Evolutionary conservation across 2,113 vertebrate genomes (phyloP), one percentile per base, ranked within the genome.

Genomic region (Tiliqua scincoides): DNA sequence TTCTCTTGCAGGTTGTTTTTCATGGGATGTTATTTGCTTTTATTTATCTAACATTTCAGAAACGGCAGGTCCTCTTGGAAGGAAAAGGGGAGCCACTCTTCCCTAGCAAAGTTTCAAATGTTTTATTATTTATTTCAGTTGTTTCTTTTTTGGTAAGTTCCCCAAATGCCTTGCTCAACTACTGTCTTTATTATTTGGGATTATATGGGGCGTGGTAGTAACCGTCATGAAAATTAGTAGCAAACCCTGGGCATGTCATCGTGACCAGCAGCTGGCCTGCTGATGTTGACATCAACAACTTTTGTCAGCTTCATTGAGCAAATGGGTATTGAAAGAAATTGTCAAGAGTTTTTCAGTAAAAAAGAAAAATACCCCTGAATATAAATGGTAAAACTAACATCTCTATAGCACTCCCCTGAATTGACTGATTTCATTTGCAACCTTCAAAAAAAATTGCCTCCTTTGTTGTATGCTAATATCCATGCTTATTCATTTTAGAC

Each of bases 11-110:
- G 99, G 98, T 97, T 23, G 98, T 99, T 92, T 97, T 99, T 87
- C 96, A 99, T 59, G 99, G 99, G 25, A 99, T 99, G 98, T 76
- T 99, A 18, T 99, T 99, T 91, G 98, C 99, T 93, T 98, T 99
- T 88, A 85, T 98, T 92, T 99, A 99, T 92, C 95, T 99, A 97
- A 95, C 97, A 82, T 94, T 99, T 73, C 98, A 99, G 96, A 99
- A 98, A 92, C 91, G 74, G 61, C 98, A 99, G 94, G 90, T 97
- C 76, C 96, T 99, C 85, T 97, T 96, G 1, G 99, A 99, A 95
- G 97, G 97, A 87, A 99, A 98, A 95, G 98, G 98, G 93, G 98
- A 99, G 77, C 93, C 97, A 48, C 97, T 99, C 27, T 98, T 99
- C 93, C 97, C 98, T 86, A 96, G 68, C 93, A 97, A 94, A 95